Conservation (phyloP, 2,797 vertebrate species). For the Galago senegalensis region DNA sequence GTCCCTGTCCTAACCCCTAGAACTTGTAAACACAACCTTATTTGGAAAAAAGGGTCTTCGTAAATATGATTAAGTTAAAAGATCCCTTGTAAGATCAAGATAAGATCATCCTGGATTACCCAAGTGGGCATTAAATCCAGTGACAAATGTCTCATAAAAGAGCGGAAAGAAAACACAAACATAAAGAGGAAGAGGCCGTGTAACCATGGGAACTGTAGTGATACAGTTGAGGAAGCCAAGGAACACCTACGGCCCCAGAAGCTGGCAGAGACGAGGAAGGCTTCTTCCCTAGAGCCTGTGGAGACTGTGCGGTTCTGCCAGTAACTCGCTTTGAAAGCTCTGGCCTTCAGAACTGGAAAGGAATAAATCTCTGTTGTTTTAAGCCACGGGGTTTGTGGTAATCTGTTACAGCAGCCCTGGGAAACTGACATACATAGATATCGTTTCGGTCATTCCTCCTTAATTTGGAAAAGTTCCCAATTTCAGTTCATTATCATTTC, state of each 20-base stretch:
- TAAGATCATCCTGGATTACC: not conserved
- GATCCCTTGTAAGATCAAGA: not conserved
- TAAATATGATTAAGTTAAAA: not conserved
- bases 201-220: not conserved
- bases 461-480: not conserved
- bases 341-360: not conserved
- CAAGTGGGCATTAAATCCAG: not conserved
- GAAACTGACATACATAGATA: not conserved
- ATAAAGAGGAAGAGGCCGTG: not conserved
- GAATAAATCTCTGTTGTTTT: not conserved
- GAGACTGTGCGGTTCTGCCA: not conserved
- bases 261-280: not conserved
- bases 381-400: not conserved
- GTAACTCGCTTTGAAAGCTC: not conserved
- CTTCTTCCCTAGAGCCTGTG: not conserved
- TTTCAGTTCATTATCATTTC: not conserved
- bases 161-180: not conserved
- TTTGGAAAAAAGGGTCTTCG: not conserved
- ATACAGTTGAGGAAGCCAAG: not conserved
- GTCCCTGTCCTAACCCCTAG: not conserved
- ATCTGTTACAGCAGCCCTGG: not conserved
- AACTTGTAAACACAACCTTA: not conserved
- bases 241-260: not conserved
- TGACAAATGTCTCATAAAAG: not conserved
- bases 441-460: not conserved